Percentiles rank a stretch among this genome's conserved stretches.
These are phyloP conservation scores for Sthenelais limicola DNA, from an alignment of 2,888 invertebrate genomes.

Conservation along the genomic window DNA sequence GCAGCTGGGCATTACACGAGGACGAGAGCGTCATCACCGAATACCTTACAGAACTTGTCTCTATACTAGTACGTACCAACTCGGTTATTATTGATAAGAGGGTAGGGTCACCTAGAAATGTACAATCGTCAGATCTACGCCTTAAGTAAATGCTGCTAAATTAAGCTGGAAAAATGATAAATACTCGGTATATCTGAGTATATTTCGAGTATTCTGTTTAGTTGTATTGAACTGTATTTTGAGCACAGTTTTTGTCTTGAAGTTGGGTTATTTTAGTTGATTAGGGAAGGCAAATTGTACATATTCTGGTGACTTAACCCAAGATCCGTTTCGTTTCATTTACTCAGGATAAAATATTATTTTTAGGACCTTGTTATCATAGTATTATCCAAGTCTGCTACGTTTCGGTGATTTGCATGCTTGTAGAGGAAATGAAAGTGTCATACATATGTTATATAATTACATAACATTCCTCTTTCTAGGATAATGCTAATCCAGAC, in stretches of 20 bases:
- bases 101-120: background rate
- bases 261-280: no score
- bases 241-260: no score
- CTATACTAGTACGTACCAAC: slow-evolving; percentile 67
- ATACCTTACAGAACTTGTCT: slow-evolving; percentile 77
- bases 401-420: no score
- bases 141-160: background rate
- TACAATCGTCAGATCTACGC: background rate
- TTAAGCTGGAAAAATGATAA: background rate
- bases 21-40: slow-evolving; percentile 91
- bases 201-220: no score
- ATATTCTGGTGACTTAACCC: no score
- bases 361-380: no score
- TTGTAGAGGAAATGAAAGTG: background rate
- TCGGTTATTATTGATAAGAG: background rate
- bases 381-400: no score
- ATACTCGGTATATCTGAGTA: background rate
- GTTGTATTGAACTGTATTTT: no score
- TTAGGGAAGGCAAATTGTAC: no score
- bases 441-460: background rate
- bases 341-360: no score
- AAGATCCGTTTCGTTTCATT: no score
- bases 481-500: slow-evolving; percentile 93
- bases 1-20: slow-evolving; percentile 95
- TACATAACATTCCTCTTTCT: background rate